Percentiles rank a stretch among this genome's conserved stretches.
phyloP scores from a whole-genome alignment of 1,140 invertebrate genomes.

The Drosophila varians region DNA sequence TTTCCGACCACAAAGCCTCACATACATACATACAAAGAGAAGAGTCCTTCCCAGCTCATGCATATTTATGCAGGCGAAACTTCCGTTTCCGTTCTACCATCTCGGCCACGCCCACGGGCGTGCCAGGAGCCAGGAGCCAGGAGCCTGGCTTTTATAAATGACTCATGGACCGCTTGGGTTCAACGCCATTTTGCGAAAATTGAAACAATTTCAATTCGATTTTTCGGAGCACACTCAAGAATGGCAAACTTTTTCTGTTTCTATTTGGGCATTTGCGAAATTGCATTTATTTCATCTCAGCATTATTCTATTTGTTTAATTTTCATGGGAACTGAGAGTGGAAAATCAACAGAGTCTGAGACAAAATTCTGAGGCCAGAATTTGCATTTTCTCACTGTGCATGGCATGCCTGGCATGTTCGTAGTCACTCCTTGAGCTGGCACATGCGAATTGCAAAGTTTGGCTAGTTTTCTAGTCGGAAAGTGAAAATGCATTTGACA shows the following conservation, averaged over 20 bases:
- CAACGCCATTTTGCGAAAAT: constrained; percentile 66
- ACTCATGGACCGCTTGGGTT: constrained; percentile 56
- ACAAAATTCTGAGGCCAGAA: too few relatives aligned
- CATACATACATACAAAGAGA: background rate
- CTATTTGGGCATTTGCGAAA: background rate
- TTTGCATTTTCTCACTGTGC: background rate
- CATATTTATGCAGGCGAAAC: constrained; percentile 61
- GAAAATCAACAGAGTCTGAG: too few relatives aligned
- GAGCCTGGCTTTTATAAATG: constrained; percentile 51
- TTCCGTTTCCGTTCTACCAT: constrained; percentile 48
- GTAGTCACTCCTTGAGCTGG: constrained; percentile 7
- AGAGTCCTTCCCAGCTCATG: constrained; percentile 60
- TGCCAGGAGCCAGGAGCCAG: constrained; percentile 22
- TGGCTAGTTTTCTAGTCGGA: constrained; percentile 38
- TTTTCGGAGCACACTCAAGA: constrained; percentile 30
- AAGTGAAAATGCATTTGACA: constrained; percentile 74
- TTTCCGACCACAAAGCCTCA: background rate
- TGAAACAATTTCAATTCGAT: constrained; percentile 77
- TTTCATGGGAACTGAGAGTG: too few relatives aligned
- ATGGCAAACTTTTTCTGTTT: background rate
- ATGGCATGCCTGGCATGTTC: background rate
- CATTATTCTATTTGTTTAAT: background rate
- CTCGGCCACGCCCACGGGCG: constrained; percentile 11
- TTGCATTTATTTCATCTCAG: background rate
- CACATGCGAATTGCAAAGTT: constrained; percentile 52